These are phyloP conservation scores for Malurus melanocephalus DNA, from an alignment of 2,113 vertebrate genomes.

Conservation along the genomic window DNA sequence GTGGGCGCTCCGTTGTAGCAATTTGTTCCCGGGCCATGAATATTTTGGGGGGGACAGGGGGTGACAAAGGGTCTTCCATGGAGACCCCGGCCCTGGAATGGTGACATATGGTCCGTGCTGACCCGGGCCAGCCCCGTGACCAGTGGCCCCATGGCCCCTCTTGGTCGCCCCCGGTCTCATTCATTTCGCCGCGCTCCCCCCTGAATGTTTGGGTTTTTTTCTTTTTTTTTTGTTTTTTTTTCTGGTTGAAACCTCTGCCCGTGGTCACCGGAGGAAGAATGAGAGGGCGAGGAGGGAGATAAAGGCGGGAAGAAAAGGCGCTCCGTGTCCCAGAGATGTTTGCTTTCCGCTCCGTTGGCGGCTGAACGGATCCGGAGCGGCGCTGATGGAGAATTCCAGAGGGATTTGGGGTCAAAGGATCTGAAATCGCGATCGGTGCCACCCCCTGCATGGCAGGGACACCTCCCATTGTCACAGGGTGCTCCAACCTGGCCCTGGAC, in stretches of 20 bases:
- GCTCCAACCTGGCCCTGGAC: neutral
- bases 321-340: constrained; percentile 21
- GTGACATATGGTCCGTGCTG: constrained; percentile 91
- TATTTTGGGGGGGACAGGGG: constrained; percentile 74
- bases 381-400: accelerated
- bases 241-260: accelerated
- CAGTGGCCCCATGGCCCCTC: constrained; percentile 68
- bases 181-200: no score
- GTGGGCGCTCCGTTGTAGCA: constrained; percentile 86
- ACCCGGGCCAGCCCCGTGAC: constrained; percentile 75
- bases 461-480: accelerated
- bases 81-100: constrained; percentile 83
- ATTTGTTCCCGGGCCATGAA: constrained; percentile 91
- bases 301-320: constrained; percentile 23
- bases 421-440: neutral
- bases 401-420: neutral
- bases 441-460: neutral
- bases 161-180: neutral
- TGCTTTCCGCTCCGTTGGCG: constrained; percentile 44
- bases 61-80: constrained; percentile 83
- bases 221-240: no score
- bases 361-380: neutral
- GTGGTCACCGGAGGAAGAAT: neutral
- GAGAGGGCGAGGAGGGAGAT: neutral
- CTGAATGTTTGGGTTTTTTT: no score